Conservation (phyloP, 2,888 invertebrate genomes). For the Bellardia pandia region DNA sequence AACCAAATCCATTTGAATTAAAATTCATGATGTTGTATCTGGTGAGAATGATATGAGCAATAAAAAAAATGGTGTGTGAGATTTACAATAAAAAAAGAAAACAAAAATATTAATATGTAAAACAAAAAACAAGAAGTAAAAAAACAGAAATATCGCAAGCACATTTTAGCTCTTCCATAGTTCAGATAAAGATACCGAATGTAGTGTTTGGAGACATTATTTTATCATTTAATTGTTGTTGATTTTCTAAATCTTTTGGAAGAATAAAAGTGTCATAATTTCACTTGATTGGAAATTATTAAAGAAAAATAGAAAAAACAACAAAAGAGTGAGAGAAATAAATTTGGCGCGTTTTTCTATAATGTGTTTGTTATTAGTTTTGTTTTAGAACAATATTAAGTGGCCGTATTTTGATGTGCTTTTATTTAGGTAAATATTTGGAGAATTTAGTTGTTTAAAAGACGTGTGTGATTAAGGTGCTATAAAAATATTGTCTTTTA, state of each 20-base stretch:
- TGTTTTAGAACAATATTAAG: conserved; percentile 23
- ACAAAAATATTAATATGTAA: background rate
- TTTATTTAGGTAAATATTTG: conserved; percentile 49
- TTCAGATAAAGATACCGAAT: background rate
- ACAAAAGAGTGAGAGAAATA: background rate
- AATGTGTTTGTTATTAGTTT: conserved; percentile 17
- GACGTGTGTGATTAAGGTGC: conserved; percentile 62
- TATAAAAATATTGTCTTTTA: conserved; percentile 29
- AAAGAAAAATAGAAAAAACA: conserved; percentile 2
- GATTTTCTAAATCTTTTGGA: conserved; percentile 43
- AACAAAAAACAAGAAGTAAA: background rate
- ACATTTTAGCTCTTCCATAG: conserved; percentile 2
- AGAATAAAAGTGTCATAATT: conserved; percentile 62
- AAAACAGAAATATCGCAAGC: conserved; percentile 25
- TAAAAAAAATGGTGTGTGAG: conserved; percentile 28
- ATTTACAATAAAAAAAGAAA: conserved; percentile 5
- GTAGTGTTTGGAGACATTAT: conserved; percentile 15
- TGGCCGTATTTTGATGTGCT: conserved; percentile 16
- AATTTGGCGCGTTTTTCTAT: conserved; percentile 55
- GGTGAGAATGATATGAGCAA: conserved; percentile 28
- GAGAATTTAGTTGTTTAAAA: conserved; percentile 58
- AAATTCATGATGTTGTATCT: conserved; percentile 35
- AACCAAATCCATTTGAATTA: conserved; percentile 31
- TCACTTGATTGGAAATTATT: conserved; percentile 54
- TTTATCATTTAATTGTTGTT: background rate